Evolutionary conservation across 1,140 invertebrate genomes (phyloP).

Genomic region (Bombus waltoni): DNA sequence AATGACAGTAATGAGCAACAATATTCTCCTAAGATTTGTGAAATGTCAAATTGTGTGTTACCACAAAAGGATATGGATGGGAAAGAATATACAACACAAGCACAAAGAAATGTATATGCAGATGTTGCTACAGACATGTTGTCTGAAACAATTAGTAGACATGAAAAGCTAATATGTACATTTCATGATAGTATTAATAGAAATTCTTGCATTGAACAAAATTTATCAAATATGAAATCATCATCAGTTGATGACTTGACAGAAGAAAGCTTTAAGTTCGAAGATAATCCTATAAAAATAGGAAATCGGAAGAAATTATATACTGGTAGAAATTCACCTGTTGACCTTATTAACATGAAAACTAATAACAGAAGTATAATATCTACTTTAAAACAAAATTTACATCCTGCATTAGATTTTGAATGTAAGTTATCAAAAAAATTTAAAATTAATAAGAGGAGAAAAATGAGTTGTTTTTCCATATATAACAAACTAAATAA

Average conservation of each 20-base stretch:
- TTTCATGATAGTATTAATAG: background rate
- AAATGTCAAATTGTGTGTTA: background rate
- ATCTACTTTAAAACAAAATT: background rate
- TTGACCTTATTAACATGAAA: constrained; percentile 59
- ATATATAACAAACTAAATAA: constrained; percentile 1
- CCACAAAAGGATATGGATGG: background rate
- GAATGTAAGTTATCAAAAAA: background rate
- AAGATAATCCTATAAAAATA: background rate
- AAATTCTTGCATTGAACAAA: background rate
- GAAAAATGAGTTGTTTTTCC: background rate
- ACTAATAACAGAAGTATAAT: background rate
- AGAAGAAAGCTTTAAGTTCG: background rate
- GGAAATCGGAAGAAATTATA: constrained; percentile 70
- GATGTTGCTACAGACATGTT: background rate
- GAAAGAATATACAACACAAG: background rate
- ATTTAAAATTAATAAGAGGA: background rate
- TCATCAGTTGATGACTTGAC: accelerated
- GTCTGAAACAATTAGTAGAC: background rate
- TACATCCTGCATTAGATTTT: constrained; percentile 69
- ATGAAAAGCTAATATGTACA: background rate
- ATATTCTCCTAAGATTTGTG: background rate
- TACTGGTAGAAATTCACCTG: constrained; percentile 63
- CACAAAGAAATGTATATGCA: background rate
- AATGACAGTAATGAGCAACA: background rate
- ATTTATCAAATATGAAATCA: background rate